Percentiles rank a stretch among this genome's conserved stretches.
Conservation (phyloP, 2,888 invertebrate genomes). For the Caradrina clavipalpis region DNA sequence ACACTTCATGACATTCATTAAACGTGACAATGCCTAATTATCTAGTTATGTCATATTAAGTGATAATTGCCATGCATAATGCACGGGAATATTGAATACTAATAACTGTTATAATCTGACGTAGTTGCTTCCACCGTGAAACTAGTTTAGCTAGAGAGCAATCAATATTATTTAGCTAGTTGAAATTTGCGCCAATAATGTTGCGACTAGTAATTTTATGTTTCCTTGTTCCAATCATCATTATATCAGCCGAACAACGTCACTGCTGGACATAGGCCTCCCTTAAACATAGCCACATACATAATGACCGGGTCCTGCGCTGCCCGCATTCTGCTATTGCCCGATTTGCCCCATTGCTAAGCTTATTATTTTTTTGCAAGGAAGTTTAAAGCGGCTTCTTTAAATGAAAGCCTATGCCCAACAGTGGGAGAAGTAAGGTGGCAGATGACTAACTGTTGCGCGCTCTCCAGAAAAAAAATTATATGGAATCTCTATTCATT, state of each 20-base stretch:
- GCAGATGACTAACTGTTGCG: neutral
- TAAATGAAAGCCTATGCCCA: neutral
- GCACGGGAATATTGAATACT: slow-evolving; percentile 4
- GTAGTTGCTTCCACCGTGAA: neutral
- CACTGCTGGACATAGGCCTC: no score
- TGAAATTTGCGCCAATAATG: no score
- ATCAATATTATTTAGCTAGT: no score
- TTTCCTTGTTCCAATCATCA: no score
- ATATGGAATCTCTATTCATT: neutral
- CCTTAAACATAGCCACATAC: no score
- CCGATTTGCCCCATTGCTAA: no score
- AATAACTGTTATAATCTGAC: neutral
- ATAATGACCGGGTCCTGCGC: no score
- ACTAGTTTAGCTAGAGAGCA: neutral
- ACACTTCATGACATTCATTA: slow-evolving; percentile 27
- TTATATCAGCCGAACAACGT: no score
- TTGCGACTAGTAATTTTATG: no score
- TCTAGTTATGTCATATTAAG: slow-evolving; percentile 22
- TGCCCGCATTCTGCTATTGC: no score
- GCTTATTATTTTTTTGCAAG: no score
- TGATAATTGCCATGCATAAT: slow-evolving; percentile 38
- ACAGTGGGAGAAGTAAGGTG: neutral
- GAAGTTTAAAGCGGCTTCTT: neutral
- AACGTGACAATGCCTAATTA: slow-evolving; percentile 35
- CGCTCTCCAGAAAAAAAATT: neutral